Base-by-base conservation (phyloP, 30 jellyfish, hydroid and myxozoan genomes). In the Aurelia sp. region DNA sequence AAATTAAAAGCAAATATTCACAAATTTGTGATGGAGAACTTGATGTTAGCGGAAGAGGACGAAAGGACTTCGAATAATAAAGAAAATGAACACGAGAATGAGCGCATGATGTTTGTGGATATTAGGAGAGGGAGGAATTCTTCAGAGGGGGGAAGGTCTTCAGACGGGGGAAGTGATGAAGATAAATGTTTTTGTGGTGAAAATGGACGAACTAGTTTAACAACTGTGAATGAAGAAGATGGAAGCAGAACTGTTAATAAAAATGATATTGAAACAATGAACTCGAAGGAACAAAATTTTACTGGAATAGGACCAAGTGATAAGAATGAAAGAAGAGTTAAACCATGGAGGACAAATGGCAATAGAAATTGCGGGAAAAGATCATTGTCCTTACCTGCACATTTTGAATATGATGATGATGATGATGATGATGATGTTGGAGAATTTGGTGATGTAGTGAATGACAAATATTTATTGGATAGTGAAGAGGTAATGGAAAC, bases 1-100 rank as follows among this genome's bases (percentile, higher is more conserved):
- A 92, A 81, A 84, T 82, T 92, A 4, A 92, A 87, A 63, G 76
- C 69, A 13, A 92, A 82, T 73, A 92, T 92, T 20, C 91, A 80
- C 33, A 86, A 89, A 67, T 92, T 65, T 59, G 55, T 92, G 13
- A 58, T 87, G 71, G 95, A 86, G 57, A 94, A 92, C 18, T 52
- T 85, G 20, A 5, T 3, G 76, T 13, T 72, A 33, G 50, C 51
- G 3, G 85, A 12, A 30, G 57, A 60, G 20, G 88, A 50, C 5
- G 48, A 60, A 59, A 24, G 60, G 27, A 67, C 9, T 33, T 8
- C 27, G 62, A 51, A 15, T 21, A 27, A 31, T 11, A 66, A 13
- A 24, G 53, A 16, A 19, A 38, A 13, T 63, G 78, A 67, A 52
- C 22, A 3, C 44, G 66, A 81, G 31, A 8, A 4, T 21, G 84